A percentile compares a stretch with the other conserved stretches of the same genome.
phyloP scores from a whole-genome alignment of 1,140 invertebrate genomes.

The Drosophila pallidifrons region DNA sequence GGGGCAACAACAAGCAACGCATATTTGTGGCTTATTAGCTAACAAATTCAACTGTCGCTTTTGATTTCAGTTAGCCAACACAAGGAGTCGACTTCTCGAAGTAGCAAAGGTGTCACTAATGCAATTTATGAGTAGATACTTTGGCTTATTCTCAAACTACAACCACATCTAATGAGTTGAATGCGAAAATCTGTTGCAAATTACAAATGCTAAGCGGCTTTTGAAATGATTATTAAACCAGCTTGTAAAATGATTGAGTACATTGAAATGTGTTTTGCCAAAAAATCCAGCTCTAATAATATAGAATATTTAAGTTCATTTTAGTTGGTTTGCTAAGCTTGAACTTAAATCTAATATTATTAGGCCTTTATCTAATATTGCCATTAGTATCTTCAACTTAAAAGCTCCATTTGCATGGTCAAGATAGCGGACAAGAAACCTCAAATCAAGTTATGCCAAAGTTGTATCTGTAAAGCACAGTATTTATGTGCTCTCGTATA shows the following conservation, averaged over 20 bases:
- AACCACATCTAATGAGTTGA: conserved; percentile 19
- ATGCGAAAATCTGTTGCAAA: conserved; percentile 19
- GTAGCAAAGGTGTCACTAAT: conserved; percentile 53
- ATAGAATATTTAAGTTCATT: neutral
- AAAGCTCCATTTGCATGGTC: neutral
- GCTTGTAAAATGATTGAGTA: neutral
- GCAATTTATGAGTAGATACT: conserved; percentile 53
- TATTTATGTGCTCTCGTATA: neutral
- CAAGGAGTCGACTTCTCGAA: neutral
- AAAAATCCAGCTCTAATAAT: neutral
- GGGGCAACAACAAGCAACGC: conserved; percentile 22
- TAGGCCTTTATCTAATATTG: neutral
- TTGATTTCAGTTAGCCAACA: conserved; percentile 48
- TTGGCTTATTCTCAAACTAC: conserved; percentile 17
- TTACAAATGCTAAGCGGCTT: conserved; percentile 21
- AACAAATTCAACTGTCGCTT: conserved; percentile 63
- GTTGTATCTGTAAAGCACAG: neutral
- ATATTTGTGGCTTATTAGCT: conserved; percentile 52
- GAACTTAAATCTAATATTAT: neutral
- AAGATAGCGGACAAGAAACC: conserved; percentile 1
- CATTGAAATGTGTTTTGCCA: neutral
- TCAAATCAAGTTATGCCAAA: conserved; percentile 13
- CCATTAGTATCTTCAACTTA: neutral
- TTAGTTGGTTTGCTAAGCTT: neutral
- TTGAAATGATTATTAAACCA: neutral